A percentile compares a stretch with the other conserved stretches of the same genome.
phyloP scores from a whole-genome alignment of 2,113 vertebrate species.

The Pithys albifrons region DNA sequence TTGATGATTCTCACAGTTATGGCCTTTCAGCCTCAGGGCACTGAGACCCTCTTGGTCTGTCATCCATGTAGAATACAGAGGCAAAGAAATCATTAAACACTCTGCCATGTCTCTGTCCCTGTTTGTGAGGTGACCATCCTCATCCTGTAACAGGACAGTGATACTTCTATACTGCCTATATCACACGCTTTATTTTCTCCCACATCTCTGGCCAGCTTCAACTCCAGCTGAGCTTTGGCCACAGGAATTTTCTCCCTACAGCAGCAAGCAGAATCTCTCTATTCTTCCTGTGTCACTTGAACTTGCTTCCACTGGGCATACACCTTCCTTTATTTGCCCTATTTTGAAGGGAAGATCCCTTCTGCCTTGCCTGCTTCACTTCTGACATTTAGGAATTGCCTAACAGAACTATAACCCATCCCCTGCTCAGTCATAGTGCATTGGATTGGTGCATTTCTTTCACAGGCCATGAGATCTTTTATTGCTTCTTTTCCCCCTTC shows the following conservation, averaged over 20 bases:
- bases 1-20: background rate
- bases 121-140: background rate
- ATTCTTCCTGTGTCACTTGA: too few relatives aligned
- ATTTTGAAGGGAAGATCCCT: too few relatives aligned
- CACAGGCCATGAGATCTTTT: background rate
- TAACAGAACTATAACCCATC: background rate
- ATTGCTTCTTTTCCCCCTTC: background rate
- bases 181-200: background rate
- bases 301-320: too few relatives aligned
- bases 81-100: background rate
- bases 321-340: too few relatives aligned
- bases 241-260: too few relatives aligned
- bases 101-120: background rate
- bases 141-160: background rate
- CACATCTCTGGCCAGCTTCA: background rate
- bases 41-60: too few relatives aligned
- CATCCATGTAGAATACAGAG: background rate
- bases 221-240: background rate
- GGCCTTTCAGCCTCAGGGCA: too few relatives aligned
- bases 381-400: background rate
- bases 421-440: background rate
- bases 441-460: background rate
- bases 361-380: too few relatives aligned
- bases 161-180: background rate
- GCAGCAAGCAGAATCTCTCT: too few relatives aligned